Base-by-base conservation (phyloP, 2,888 invertebrate species). In the Vanessa cardui region DNA sequence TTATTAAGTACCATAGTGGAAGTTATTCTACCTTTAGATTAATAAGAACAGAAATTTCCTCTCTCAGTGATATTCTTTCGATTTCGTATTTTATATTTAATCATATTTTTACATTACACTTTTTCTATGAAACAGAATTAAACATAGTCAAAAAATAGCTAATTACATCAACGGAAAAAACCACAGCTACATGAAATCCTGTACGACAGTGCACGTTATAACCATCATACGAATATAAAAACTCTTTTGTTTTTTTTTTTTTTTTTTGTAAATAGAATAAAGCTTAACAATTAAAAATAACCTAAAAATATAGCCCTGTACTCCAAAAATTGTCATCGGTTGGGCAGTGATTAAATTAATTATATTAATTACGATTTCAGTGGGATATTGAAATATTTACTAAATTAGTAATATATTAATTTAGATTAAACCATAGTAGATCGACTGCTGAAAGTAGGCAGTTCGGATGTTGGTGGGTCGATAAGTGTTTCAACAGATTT, bases 1-100 rank as follows among this genome's bases (percentile, higher is more conserved):
- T 77, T 75, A 73, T 67, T 70, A 76, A 73, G 68, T 72, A 74
- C 74, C 74, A 74, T 77, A 76, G 60, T 72, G 78, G 78, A 81
- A 80, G 83, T 82, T 84, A 89, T 87, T 90, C 87, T 90, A 92
- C 89, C 89, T 75, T 66, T 66, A 60, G 6, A 16, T 77, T 70
- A 77, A 76, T 76, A 76, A 87, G 89, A 92, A 92, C 92, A 92
- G 92, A 92, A 92, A 92, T 92, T 92, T 92, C 91, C 92, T 91
- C 92, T 85, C 78, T 78, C 76, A 82, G 88, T 89, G 88, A 86
- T 74, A 66, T 60, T 46, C 46, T 60, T 72, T 64, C 44, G 63
- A 68, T 63, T 69, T 62, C 54, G 71, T 67, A 72, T 69, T 62
- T 71, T 72, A 52, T 68, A 68, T 72, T 74, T 75, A 72, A 73